A percentile compares a stretch with the other conserved stretches of the same genome.
phyloP scores from a whole-genome alignment of 1,140 invertebrate species.

The Psix sp. region DNA sequence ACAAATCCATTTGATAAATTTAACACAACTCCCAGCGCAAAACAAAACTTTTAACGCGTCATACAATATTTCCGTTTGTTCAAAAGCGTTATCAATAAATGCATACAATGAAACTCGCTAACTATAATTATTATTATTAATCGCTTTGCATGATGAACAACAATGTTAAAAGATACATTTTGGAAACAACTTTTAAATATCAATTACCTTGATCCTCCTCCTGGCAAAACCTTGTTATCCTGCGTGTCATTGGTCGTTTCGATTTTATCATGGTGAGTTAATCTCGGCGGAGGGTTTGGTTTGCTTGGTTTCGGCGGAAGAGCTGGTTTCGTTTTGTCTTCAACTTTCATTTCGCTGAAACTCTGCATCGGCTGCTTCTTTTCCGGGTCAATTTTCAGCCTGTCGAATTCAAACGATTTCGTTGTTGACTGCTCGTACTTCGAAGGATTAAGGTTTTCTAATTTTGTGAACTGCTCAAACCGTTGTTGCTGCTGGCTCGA shows the following conservation, averaged over 20 bases:
- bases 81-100: too few species aligned
- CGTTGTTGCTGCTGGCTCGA: slow-evolving; percentile 51
- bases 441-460: slow-evolving; percentile 57
- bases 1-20: too few species aligned
- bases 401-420: slow-evolving; percentile 70
- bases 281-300: slow-evolving; percentile 73
- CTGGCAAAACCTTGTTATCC: slow-evolving; percentile 34
- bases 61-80: too few species aligned
- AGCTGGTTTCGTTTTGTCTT: slow-evolving; percentile 73
- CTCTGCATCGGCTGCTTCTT: slow-evolving; percentile 56
- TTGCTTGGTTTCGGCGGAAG: slow-evolving; percentile 74
- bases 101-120: too few species aligned
- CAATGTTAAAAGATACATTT: too few species aligned
- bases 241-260: slow-evolving; percentile 58
- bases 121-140: too few species aligned
- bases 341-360: slow-evolving; percentile 62
- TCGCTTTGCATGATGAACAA: too few species aligned
- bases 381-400: slow-evolving; percentile 62
- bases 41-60: too few species aligned
- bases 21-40: too few species aligned
- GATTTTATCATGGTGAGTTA: slow-evolving; percentile 73
- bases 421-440: slow-evolving; percentile 70
- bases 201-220: slow-evolving; percentile 32
- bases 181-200: too few species aligned
- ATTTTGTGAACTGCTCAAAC: slow-evolving; percentile 60